Conservation (phyloP, 2,888 invertebrate species). For the Rotaria macrura region DNA sequence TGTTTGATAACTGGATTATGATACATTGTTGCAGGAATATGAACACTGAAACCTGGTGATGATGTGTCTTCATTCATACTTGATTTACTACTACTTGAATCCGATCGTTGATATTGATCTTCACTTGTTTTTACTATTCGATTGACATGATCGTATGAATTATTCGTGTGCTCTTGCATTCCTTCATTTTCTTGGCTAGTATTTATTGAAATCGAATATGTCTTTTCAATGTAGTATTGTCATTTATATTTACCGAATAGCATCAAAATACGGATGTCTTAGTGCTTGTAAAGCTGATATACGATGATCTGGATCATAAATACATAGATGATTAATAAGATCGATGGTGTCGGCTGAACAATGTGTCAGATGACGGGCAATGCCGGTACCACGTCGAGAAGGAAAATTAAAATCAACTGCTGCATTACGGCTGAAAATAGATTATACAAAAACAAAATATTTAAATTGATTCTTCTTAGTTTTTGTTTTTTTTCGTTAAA, state of each 20-base stretch:
- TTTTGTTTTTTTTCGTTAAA: no score
- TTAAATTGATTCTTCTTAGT: no score
- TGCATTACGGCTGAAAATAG: conserved; percentile 41
- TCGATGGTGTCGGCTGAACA: conserved; percentile 54
- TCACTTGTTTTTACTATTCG: conserved; percentile 5
- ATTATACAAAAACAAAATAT: background rate
- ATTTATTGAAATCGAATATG: background rate
- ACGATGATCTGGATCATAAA: conserved; percentile 59
- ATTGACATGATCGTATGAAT: background rate
- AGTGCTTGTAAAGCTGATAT: conserved; percentile 55
- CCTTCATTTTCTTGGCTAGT: background rate
- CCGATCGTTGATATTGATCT: background rate
- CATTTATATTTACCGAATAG: conserved; percentile 42
- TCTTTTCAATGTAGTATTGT: background rate
- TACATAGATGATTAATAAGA: conserved; percentile 56
- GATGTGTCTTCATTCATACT: background rate
- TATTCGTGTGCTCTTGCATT: background rate
- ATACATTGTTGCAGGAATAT: background rate
- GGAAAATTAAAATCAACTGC: conserved; percentile 48
- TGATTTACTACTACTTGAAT: background rate
- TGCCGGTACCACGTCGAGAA: conserved; percentile 48
- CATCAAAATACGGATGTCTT: conserved; percentile 58
- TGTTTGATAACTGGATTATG: background rate
- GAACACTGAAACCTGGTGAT: background rate
- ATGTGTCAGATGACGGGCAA: conserved; percentile 48